A percentile compares a stretch with the other conserved stretches of the same genome.
phyloP scores from a whole-genome alignment of 2,888 invertebrate genomes.

The Cylindroiulus punctatus region DNA sequence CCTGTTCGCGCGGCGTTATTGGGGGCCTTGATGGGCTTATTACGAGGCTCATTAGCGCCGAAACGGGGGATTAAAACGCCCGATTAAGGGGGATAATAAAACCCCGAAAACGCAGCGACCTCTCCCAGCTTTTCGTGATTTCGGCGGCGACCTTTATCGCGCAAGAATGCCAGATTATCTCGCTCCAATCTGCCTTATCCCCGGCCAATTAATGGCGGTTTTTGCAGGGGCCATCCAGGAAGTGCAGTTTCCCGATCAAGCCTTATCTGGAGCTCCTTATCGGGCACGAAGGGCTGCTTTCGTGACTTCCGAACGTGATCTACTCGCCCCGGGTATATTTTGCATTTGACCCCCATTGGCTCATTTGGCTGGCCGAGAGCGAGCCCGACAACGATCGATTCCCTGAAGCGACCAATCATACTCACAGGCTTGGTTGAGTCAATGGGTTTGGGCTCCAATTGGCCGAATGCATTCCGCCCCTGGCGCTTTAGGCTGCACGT shows the following conservation, averaged over 20 bases:
- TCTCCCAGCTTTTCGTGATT: not conserved
- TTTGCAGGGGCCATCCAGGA: not conserved
- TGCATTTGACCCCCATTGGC: not conserved
- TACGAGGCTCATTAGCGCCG: not conserved
- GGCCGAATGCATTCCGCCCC: too few relatives aligned
- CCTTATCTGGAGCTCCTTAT: not conserved
- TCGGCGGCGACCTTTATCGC: not conserved
- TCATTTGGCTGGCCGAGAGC: not conserved
- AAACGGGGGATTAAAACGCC: constrained; percentile 10
- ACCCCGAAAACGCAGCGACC: not conserved
- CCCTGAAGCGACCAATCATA: not conserved
- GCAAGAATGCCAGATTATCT: constrained; percentile 13
- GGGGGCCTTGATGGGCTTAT: not conserved
- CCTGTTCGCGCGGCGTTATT: not conserved
- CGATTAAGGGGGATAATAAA: not conserved
- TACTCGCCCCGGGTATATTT: not conserved
- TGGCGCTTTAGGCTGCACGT: too few relatives aligned
- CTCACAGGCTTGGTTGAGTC: not conserved
- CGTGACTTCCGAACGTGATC: constrained; percentile 29
- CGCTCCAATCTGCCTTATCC: not conserved
- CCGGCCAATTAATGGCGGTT: constrained; percentile 23
- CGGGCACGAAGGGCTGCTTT: not conserved
- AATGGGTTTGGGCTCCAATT: not conserved
- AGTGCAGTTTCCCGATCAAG: not conserved
- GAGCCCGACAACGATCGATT: not conserved